A percentile compares a stretch with the other conserved stretches of the same genome.
These are phyloP conservation scores for Tragelaphus buxtoni DNA, from an alignment of 2,113 vertebrate genomes.

Conservation along the genomic window DNA sequence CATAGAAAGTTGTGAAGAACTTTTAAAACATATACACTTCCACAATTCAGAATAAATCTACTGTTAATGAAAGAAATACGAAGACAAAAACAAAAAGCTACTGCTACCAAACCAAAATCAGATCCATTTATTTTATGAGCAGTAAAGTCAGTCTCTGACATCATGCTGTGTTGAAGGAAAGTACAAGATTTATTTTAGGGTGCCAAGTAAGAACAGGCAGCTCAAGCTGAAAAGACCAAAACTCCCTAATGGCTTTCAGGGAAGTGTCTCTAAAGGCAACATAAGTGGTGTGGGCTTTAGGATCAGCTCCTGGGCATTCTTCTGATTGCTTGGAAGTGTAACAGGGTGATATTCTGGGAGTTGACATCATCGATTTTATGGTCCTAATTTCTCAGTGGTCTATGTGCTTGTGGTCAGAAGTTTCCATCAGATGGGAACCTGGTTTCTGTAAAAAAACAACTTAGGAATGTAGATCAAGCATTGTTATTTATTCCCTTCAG, in stretches of 20 bases:
- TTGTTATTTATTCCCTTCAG: neutral
- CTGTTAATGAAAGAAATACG: neutral
- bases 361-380: neutral
- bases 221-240: neutral
- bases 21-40: neutral
- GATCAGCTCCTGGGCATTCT: neutral
- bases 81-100: neutral
- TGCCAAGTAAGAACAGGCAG: rapidly evolving
- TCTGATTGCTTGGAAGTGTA: neutral
- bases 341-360: neutral
- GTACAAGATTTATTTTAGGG: neutral
- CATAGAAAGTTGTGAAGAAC: neutral
- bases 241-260: neutral
- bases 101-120: neutral
- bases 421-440: neutral
- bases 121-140: neutral
- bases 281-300: neutral
- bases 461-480: neutral
- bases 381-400: neutral
- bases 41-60: neutral
- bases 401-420: neutral
- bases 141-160: neutral
- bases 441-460: neutral
- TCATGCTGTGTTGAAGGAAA: neutral
- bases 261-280: neutral